phyloP scores from a whole-genome alignment of 1,140 invertebrate species.

The Samia ricini region DNA sequence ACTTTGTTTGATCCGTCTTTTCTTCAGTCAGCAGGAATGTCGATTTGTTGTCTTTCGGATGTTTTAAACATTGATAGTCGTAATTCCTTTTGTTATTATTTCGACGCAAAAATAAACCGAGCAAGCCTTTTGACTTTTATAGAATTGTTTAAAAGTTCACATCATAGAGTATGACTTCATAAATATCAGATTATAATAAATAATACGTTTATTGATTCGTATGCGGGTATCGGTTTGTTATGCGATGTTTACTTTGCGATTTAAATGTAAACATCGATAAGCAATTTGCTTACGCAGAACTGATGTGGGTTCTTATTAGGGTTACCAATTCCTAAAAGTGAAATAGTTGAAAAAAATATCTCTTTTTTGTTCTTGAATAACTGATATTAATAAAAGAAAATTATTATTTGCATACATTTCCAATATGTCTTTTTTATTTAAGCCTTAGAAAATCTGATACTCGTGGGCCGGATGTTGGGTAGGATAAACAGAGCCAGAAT shows the following conservation, averaged over 20 bases:
- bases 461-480: too few relatives aligned
- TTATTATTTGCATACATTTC: too few relatives aligned
- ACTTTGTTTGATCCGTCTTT: background rate
- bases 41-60: background rate
- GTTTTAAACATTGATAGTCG: background rate
- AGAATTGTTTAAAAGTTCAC: too few relatives aligned
- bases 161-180: background rate
- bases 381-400: too few relatives aligned
- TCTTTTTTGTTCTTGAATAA: background rate
- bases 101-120: background rate
- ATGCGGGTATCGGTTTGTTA: background rate
- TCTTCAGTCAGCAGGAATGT: background rate
- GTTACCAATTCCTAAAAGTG: background rate
- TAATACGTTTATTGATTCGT: constrained; percentile 7
- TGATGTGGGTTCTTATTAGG: background rate
- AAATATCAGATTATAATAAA: background rate
- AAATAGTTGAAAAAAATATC: background rate
- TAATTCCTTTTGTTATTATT: background rate
- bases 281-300: background rate
- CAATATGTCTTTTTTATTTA: too few relatives aligned
- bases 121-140: too few relatives aligned
- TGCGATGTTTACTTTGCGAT: background rate
- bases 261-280: background rate
- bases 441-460: too few relatives aligned
- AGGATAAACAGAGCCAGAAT: too few relatives aligned